Conservation (phyloP, 2,888 invertebrate genomes). For the Liopterus haemorrhoidalis region DNA sequence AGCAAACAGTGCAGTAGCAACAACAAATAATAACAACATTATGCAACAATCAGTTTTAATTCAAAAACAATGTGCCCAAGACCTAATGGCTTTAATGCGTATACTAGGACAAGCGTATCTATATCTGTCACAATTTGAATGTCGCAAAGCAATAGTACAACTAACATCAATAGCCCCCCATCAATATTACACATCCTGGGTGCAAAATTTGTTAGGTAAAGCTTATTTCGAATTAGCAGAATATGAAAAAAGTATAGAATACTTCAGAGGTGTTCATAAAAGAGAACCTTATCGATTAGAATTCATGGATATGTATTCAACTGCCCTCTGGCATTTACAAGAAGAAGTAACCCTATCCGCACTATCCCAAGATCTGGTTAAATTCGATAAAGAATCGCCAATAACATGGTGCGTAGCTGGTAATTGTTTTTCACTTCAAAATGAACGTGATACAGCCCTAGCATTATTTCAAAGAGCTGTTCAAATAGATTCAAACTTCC, state of each 20-base stretch:
- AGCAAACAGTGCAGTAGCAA: slow-evolving; percentile 46
- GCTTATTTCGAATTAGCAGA: slow-evolving; percentile 89
- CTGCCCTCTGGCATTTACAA: slow-evolving; percentile 95
- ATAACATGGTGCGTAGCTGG: slow-evolving; percentile 95
- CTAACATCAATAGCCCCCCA: slow-evolving; percentile 74
- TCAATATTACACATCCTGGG: slow-evolving; percentile 86
- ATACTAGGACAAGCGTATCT: slow-evolving; percentile 81
- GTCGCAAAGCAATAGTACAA: slow-evolving; percentile 74
- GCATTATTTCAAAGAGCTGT: slow-evolving; percentile 97
- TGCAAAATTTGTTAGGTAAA: slow-evolving; percentile 79
- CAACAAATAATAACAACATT: slow-evolving; percentile 44
- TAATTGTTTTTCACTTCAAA: slow-evolving; percentile 94
- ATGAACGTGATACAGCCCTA: slow-evolving; percentile 96
- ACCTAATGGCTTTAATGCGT: slow-evolving; percentile 70
- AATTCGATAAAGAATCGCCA: slow-evolving; percentile 68
- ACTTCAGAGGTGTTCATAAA: slow-evolving; percentile 74
- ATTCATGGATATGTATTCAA: slow-evolving; percentile 92
- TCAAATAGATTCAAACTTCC: slow-evolving; percentile 87
- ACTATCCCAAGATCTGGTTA: slow-evolving; percentile 75
- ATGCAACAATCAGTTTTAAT: slow-evolving; percentile 43
- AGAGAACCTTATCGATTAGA: slow-evolving; percentile 79
- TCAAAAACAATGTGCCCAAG: slow-evolving; percentile 59
- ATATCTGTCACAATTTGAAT: slow-evolving; percentile 76
- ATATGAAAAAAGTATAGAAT: slow-evolving; percentile 75
- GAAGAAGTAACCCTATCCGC: slow-evolving; percentile 82